Evolutionary conservation across 2,113 vertebrate genomes (phyloP).

Genomic region (Planiliza haematocheilus): DNA sequence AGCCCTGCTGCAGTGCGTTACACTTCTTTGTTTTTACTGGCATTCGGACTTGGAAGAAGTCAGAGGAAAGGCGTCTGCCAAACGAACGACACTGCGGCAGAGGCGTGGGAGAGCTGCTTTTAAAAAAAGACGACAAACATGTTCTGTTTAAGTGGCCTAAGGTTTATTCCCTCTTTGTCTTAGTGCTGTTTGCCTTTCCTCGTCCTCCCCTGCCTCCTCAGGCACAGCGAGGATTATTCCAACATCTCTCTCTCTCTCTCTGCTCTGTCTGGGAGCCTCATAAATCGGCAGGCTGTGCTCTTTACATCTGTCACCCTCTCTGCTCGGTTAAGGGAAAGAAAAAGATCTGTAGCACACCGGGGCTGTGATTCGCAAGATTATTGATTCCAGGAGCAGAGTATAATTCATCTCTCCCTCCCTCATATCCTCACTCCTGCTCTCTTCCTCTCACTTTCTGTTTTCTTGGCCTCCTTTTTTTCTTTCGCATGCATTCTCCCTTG

Average conservation of each 20-base stretch:
- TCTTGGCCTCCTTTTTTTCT: constrained; percentile 9
- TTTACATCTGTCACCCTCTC: constrained; percentile 64
- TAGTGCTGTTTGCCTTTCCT: constrained; percentile 36
- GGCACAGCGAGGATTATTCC: constrained; percentile 43
- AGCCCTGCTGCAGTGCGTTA: constrained; percentile 3
- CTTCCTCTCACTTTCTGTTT: constrained; percentile 40
- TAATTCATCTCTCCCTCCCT: constrained; percentile 67
- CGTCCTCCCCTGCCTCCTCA: constrained; percentile 16
- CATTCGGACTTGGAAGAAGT: constrained; percentile 16
- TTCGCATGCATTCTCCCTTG: constrained; percentile 14
- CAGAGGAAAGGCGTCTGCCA: constrained; percentile 28
- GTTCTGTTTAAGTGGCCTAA: constrained; percentile 18
- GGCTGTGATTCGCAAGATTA: constrained; percentile 65
- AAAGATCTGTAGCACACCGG: constrained; percentile 58
- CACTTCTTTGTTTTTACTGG: constrained; percentile 13
- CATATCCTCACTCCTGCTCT: constrained; percentile 38
- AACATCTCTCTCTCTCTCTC: constrained; percentile 29
- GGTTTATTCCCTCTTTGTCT: constrained; percentile 51
- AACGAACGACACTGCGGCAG: constrained; percentile 20
- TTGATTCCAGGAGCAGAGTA: constrained; percentile 70
- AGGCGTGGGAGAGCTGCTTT: constrained; percentile 36
- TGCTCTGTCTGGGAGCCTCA: constrained; percentile 46
- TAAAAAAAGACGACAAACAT: constrained; percentile 23
- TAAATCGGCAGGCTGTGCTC: constrained; percentile 53
- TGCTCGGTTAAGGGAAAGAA: constrained; percentile 50